Conservation (phyloP, 2,797 vertebrate species). For the Diceros bicornis region DNA sequence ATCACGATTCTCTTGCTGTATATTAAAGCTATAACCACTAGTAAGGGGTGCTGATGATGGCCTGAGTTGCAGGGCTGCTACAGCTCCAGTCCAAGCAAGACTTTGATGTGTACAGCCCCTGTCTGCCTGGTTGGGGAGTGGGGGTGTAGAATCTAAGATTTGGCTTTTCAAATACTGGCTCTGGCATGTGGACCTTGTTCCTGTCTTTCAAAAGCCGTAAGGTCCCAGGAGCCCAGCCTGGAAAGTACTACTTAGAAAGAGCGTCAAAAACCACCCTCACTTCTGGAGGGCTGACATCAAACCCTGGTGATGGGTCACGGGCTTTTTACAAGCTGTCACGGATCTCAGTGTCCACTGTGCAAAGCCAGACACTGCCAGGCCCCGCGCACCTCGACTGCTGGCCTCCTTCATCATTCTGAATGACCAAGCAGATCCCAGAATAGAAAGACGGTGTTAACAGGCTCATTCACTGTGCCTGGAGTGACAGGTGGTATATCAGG, state of each 20-base stretch:
- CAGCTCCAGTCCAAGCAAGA: background rate
- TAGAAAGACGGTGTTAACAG: conserved; percentile 72
- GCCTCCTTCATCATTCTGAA: conserved; percentile 72
- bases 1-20: background rate
- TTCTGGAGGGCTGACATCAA: background rate
- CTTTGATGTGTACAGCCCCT: background rate
- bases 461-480: conserved; percentile 77
- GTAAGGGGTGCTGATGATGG: background rate
- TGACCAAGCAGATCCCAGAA: conserved; percentile 80
- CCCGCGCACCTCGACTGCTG: conserved; percentile 7
- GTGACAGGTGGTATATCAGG: conserved; percentile 77
- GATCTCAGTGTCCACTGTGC: background rate
- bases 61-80: background rate
- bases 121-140: background rate
- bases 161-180: conserved; percentile 26
- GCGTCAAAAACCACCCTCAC: background rate
- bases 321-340: conserved; percentile 37
- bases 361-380: conserved; percentile 41
- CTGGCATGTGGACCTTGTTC: background rate
- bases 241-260: background rate
- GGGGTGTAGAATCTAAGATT: background rate
- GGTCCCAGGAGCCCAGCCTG: background rate
- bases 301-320: conserved; percentile 1
- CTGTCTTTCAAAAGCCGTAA: conserved; percentile 42
- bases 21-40: background rate